phyloP scores from a whole-genome alignment of 2,797 vertebrate genomes.

The Miichthys miiuy region DNA sequence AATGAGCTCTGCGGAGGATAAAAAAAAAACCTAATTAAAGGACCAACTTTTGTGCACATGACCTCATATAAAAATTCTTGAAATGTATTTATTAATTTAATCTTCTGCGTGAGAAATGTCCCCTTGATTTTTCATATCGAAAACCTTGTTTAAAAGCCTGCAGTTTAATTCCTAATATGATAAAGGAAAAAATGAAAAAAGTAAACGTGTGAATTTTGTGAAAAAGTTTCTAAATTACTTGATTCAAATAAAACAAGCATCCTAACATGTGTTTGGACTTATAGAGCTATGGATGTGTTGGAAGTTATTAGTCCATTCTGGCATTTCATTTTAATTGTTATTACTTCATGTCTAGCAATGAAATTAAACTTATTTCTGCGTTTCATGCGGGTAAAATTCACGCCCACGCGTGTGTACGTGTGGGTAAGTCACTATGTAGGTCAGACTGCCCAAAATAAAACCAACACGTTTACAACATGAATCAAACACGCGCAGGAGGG shows the following conservation, averaged over 20 bases:
- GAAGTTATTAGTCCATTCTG: too few species aligned
- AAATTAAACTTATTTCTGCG: background rate
- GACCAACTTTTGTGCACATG: background rate
- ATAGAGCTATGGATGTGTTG: background rate
- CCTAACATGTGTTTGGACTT: background rate
- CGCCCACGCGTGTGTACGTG: background rate
- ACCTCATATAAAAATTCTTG: too few species aligned
- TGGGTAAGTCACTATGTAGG: constrained; percentile 6
- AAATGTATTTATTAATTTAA: background rate
- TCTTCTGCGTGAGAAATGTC: background rate
- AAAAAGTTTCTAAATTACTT: background rate
- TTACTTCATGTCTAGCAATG: background rate
- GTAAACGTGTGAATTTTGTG: too few species aligned
- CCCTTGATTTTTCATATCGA: background rate
- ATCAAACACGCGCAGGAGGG: background rate
- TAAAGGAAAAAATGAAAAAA: too few species aligned
- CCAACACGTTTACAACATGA: constrained; percentile 14
- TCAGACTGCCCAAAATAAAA: constrained; percentile 29
- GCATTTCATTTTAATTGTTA: background rate
- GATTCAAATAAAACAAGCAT: background rate
- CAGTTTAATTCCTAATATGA: too few species aligned
- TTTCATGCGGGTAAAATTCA: background rate
- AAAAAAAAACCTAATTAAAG: background rate
- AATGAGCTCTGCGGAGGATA: background rate
- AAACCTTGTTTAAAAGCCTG: background rate